Evolutionary conservation across 2,888 invertebrate genomes (phyloP).

Genomic region (Hermaeophaga mercurialis): DNA sequence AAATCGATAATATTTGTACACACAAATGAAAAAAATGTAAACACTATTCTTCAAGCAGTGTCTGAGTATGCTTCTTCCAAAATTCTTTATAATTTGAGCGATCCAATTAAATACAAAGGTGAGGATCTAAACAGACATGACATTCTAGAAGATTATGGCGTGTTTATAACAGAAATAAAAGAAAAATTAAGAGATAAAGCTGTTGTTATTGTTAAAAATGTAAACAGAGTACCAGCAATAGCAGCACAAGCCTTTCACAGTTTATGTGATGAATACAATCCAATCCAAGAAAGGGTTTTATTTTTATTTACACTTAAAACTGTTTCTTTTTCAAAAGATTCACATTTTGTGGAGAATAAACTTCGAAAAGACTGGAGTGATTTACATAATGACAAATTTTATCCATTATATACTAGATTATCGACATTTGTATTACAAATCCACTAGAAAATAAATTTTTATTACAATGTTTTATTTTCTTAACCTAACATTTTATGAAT

Average conservation of each 20-base stretch:
- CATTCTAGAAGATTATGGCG: slow-evolving; percentile 47
- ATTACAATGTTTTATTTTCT: too few relatives aligned
- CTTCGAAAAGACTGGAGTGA: slow-evolving; percentile 53
- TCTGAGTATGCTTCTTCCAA: slow-evolving; percentile 48
- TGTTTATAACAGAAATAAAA: slow-evolving; percentile 45
- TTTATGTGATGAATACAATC: slow-evolving; percentile 63
- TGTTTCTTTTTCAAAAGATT: slow-evolving; percentile 32
- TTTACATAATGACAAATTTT: slow-evolving; percentile 55
- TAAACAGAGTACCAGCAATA: slow-evolving; percentile 52
- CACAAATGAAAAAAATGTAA: slow-evolving; percentile 40
- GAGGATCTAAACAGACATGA: slow-evolving; percentile 47
- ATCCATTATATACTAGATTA: slow-evolving; percentile 59
- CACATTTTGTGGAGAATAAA: slow-evolving; percentile 50
- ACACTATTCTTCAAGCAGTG: slow-evolving; percentile 51
- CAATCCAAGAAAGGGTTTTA: slow-evolving; percentile 55
- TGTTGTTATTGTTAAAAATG: slow-evolving; percentile 52
- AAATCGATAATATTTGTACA: slow-evolving; percentile 56
- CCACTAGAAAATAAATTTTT: neutral
- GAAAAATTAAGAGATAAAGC: slow-evolving; percentile 43
- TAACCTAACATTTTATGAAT: too few relatives aligned
- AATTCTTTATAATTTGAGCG: slow-evolving; percentile 35
- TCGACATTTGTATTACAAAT: slow-evolving; percentile 46
- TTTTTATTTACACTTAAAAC: slow-evolving; percentile 58
- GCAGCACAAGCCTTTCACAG: slow-evolving; percentile 62
- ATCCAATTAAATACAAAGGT: slow-evolving; percentile 45